These are phyloP conservation scores for Oscheius sp. DNA, from an alignment of 1,140 invertebrate genomes.

Conservation along the genomic window DNA sequence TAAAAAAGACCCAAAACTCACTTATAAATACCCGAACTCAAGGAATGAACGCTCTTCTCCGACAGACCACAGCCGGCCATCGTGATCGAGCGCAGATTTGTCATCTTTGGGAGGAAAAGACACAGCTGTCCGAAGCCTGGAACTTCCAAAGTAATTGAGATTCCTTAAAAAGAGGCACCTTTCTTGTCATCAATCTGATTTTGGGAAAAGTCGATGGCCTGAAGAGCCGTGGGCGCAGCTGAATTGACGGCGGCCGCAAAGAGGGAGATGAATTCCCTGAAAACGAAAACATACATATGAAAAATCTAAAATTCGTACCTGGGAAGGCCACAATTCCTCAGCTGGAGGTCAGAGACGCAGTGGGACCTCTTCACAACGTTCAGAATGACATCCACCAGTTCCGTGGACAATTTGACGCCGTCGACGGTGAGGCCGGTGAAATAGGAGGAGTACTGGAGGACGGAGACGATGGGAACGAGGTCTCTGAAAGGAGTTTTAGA, in stretches of 20 bases:
- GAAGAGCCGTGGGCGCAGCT: constrained; percentile 45
- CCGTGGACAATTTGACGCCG: constrained; percentile 43
- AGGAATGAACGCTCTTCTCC: constrained; percentile 46
- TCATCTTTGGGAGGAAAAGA: constrained; percentile 45
- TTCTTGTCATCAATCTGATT: constrained; percentile 58
- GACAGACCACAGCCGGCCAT: constrained; percentile 51
- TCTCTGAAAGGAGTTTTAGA: constrained; percentile 46
- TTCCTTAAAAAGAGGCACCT: constrained; percentile 24
- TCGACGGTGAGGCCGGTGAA: constrained; percentile 55
- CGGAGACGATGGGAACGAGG: constrained; percentile 53
- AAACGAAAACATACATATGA: constrained; percentile 27
- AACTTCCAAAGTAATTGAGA: constrained; percentile 21
- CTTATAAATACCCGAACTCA: constrained; percentile 32
- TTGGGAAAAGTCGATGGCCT: constrained; percentile 46
- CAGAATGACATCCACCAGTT: constrained; percentile 56
- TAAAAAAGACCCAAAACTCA: not conserved
- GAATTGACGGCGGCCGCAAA: constrained; percentile 48
- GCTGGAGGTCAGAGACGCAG: constrained; percentile 43
- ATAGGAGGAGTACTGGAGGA: constrained; percentile 55
- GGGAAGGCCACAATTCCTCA: constrained; percentile 51
- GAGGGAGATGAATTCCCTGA: constrained; percentile 51
- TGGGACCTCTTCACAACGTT: constrained; percentile 53
- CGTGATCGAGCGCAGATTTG: constrained; percentile 39
- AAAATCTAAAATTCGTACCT: constrained; percentile 43
- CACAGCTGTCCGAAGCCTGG: constrained; percentile 47